Conservation (phyloP, 1,140 invertebrate species). For the Ostrea edulis region DNA sequence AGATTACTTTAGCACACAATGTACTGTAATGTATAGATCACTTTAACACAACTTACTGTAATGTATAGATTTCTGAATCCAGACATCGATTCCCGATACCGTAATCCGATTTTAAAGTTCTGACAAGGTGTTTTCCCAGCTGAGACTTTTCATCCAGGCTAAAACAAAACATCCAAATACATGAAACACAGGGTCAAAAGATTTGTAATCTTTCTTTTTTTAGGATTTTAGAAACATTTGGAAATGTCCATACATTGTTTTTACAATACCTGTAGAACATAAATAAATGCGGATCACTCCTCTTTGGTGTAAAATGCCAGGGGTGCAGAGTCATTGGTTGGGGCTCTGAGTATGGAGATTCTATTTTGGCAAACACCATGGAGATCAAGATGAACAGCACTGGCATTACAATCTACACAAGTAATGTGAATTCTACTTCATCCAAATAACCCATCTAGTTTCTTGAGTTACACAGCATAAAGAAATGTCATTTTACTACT, state of each 20-base stretch:
- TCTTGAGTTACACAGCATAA: too few species aligned
- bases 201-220: not conserved
- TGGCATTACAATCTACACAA: constrained; percentile 78
- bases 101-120: constrained; percentile 75
- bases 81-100: constrained; percentile 80
- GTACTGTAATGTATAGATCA: too few species aligned
- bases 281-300: constrained; percentile 72
- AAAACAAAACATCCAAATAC: constrained; percentile 60
- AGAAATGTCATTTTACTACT: too few species aligned
- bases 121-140: constrained; percentile 71
- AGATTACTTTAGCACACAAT: too few species aligned
- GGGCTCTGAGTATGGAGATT: constrained; percentile 77
- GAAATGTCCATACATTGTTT: not conserved
- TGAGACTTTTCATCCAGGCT: constrained; percentile 70
- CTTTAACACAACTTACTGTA: constrained; percentile 51
- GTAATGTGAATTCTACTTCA: not conserved
- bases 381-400: constrained; percentile 81
- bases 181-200: not conserved
- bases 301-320: constrained; percentile 80
- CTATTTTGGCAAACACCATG: constrained; percentile 79
- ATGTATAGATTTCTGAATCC: constrained; percentile 48
- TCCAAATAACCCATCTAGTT: too few species aligned
- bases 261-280: constrained; percentile 79
- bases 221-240: not conserved
- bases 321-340: constrained; percentile 80